phyloP scores from a whole-genome alignment of 2,797 vertebrate species.

The Malurus leucopterus region DNA sequence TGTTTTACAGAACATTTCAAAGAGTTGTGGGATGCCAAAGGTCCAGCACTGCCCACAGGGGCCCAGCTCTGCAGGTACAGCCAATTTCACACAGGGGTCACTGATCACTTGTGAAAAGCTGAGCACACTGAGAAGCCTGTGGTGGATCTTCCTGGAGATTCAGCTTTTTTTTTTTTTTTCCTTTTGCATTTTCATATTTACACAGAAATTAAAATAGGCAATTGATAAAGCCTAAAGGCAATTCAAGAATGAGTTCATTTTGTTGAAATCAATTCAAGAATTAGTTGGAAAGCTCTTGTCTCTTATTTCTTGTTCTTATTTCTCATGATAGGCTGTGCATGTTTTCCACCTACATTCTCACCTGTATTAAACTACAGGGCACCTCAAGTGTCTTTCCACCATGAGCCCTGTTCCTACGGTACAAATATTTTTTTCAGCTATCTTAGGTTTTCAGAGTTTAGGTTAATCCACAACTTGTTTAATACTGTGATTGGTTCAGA shows the following conservation, averaged over 20 bases:
- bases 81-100: not conserved
- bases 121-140: not conserved
- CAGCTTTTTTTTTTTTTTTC: not conserved
- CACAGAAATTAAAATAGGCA: not conserved
- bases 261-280: not conserved
- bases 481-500: not conserved
- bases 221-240: not conserved
- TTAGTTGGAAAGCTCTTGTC: not conserved
- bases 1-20: not conserved
- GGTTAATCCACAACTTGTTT: not conserved
- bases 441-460: not conserved
- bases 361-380: not conserved
- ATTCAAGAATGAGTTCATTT: not conserved
- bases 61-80: not conserved
- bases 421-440: not conserved
- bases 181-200: not conserved
- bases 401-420: fast-evolving
- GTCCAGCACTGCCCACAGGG: not conserved
- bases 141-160: not conserved
- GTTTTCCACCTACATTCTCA: not conserved
- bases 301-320: not conserved
- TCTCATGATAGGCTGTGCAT: not conserved
- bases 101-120: not conserved
- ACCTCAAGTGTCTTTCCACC: not conserved
- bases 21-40: not conserved